A percentile compares a stretch with the other conserved stretches of the same genome.
phyloP scores from a whole-genome alignment of 2,888 invertebrate genomes.

The Andricus curvator region DNA sequence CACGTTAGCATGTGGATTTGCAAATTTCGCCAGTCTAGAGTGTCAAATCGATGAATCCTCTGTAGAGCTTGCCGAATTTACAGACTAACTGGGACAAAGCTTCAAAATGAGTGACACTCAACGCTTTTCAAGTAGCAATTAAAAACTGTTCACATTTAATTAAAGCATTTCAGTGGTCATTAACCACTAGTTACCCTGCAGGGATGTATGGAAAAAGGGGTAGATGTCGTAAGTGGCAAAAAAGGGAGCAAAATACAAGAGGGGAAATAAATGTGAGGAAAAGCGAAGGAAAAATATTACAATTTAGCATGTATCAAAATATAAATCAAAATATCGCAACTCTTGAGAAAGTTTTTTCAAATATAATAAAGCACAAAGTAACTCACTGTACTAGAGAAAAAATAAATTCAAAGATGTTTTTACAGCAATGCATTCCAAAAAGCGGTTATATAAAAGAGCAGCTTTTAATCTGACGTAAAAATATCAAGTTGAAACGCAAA shows the following conservation, averaged over 20 bases:
- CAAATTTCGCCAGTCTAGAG: conserved; percentile 53
- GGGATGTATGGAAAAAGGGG: conserved; percentile 49
- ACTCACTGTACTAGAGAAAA: neutral
- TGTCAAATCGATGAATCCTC: conserved; percentile 58
- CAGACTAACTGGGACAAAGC: conserved; percentile 64
- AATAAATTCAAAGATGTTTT: neutral
- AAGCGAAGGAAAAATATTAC: neutral
- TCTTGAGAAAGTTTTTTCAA: neutral
- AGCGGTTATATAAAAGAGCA: neutral
- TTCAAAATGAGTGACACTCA: conserved; percentile 64
- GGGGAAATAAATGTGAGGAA: conserved; percentile 41
- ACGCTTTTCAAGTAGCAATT: conserved; percentile 62
- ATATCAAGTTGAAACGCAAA: neutral
- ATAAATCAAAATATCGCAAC: neutral
- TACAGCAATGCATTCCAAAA: neutral
- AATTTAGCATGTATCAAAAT: neutral
- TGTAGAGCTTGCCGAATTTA: conserved; percentile 53
- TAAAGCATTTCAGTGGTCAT: conserved; percentile 65
- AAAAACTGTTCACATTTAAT: conserved; percentile 72
- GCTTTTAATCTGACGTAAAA: neutral
- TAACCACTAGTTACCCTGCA: conserved; percentile 46
- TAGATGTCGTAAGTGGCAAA: conserved; percentile 49
- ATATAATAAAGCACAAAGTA: neutral
- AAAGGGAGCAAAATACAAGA: conserved; percentile 45
- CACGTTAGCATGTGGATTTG: conserved; percentile 48